Base-by-base conservation (phyloP, 1,140 invertebrate genomes). In the Stratiolaelaps scimitus region DNA sequence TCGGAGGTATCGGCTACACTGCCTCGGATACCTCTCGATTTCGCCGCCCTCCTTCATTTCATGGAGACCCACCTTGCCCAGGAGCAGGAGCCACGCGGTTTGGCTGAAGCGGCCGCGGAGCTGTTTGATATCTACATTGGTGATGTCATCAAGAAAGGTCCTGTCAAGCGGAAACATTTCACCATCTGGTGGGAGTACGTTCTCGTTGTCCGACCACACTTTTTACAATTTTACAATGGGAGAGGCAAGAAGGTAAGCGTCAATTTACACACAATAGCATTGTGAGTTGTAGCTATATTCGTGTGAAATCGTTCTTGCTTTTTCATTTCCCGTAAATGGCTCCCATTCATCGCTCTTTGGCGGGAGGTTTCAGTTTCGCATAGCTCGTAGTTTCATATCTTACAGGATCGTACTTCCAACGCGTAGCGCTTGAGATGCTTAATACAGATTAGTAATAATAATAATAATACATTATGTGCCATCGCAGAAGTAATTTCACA, bases 141-240 rank as follows among this genome's bases (percentile, higher is more conserved):
- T 1, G 53, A 60, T 26, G 53, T 60, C 1, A 60, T 60, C 23
- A 60, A 60, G 53, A 60, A 60, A 60, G 53, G 53, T 4, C 53
- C 53, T 15, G 23, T 60, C 23, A 60, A 60, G 10, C 53, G 53
- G 2, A 26, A 34, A 17, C 26, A 29, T 15, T 60, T 60, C 53
- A 34, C 26, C 2, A n/a, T 60, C 26, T 60, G 53, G 53, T 60
- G 53, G 53, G 53, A 60, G 5, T 60, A 20, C 53, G 20, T 23
- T 17, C 26, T 60, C 17, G 53, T 60, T 5, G 53, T 60, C 13
- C 53, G 53, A n/a, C 53, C 53, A 2, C 53, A 60, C 23, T 60
- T 60, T 23, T 34, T 60, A 10, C 53, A 60, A 23, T 60, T 60
- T 23, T 60, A 60, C 53, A 60, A 60, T 26, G 34, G 34, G 2